Evolutionary conservation across 2,888 invertebrate species (phyloP), one percentile per base, ranked within the genome.

Genomic region (Pocota personata): DNA sequence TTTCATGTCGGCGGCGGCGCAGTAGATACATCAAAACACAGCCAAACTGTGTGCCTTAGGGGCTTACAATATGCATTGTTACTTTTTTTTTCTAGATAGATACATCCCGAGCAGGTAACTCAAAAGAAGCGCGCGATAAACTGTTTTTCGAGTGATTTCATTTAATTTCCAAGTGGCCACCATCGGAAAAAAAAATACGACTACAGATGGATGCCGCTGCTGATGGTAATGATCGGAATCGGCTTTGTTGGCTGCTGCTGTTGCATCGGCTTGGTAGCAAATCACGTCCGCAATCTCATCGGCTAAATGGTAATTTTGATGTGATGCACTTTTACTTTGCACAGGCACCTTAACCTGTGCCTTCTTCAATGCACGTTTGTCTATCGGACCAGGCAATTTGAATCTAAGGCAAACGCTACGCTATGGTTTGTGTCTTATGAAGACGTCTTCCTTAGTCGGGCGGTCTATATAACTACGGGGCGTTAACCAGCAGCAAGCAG

Each of bases 281-380:
- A 86, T 82, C 86, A 86, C 86, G 86, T 86, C 82, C 82, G 86
- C 82, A 82, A 86, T 86, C 82, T 86, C 82, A 77, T 77, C 76
- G 76, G 30, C 76, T 86, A 82, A 86, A 86, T 86, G 82, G 86
- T 82, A 76, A 86, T 82, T 71, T 76, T 75, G 71, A 86, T 76
- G 71, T 52, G 76, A 75, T 82, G 82, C 82, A 86, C 86, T 86
- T 86, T 86, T 86, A 82, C 86, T 82, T 82, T 72, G 76, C 24
- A 19, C 27, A 66, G 46, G 8, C 52, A 46, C 32, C 66, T 78
- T 40, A 32, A 32, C 35, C 19, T 50, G 62, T 35, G 35, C n/a
- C 55, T 64, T 71, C 35, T 40, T 50, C 52, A 77, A 71, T 55
- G 55, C 57, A 57, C 71, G 16, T 64, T 67, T 60, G 30, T 66